Evolutionary conservation across 2,797 vertebrate species (phyloP), one percentile per base, ranked within the genome.

Genomic region (Phalanger gymnotis): DNA sequence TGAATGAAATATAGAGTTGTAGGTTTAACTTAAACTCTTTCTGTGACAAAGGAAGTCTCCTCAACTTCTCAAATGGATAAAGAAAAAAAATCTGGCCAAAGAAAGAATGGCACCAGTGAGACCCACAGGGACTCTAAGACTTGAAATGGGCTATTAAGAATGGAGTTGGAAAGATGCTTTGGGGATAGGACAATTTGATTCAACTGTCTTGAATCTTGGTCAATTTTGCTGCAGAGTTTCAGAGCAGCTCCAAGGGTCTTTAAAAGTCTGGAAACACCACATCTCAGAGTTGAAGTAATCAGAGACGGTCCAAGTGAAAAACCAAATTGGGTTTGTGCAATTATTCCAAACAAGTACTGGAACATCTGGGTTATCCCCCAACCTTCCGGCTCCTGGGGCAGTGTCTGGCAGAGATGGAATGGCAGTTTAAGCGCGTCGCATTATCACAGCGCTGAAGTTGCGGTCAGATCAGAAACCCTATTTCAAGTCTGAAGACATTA

Each of bases 241-340:
- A n/a, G 1, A 16, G 58, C 57, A 27, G 30, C 52, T 90, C 52
- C 28, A 5, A 90, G 30, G 93, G 13, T 94, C 54, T 94, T 91
- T 1, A 52, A 57, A 90, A 95, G 56, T 30, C 92, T 81, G 34
- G 56, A 81, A 92, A 66, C 47, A 40, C 40, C 40, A 14, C 22
- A 34, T 96, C 31, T 57, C 58, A 96, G 57, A 96, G 54, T n/a
- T 53, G 22, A 51, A 87, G 73, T 87, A 87, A 87, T 87, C 25
- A 87, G 3, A 95, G 6, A 31, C 4, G 61, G n/a, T 73, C 53
- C 34, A 27, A 91, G 53, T 89, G 90, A 81, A 92, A 94, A 91
- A 31, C 66, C 53, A 54, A 94, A 91, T 91, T 54, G 30, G 40
- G 90, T 19, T 11, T 19, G 19, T 87, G 27, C 40, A 87, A 87